Percentiles rank a stretch among this genome's conserved stretches.
phyloP scores from a whole-genome alignment of 1,140 invertebrate genomes.

The Radopholus similis region DNA sequence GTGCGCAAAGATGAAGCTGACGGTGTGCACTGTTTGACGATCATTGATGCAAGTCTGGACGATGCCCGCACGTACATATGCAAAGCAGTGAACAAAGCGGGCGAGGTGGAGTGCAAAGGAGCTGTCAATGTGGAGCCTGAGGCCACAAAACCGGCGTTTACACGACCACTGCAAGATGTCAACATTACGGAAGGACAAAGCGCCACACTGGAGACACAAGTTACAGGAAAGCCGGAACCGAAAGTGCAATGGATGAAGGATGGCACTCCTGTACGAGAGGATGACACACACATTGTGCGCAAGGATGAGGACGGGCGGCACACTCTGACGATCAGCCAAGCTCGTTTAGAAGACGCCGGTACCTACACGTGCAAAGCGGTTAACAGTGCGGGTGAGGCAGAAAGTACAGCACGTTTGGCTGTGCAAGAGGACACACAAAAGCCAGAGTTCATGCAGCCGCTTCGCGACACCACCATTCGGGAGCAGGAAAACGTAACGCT shows the following conservation, averaged over 20 bases:
- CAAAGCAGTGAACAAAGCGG: slow-evolving; percentile 44
- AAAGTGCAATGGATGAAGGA: slow-evolving; percentile 79
- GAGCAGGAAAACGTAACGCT: slow-evolving; percentile 38
- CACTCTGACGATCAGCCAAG: slow-evolving; percentile 72
- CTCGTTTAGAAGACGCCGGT: no score
- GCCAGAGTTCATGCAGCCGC: slow-evolving; percentile 52
- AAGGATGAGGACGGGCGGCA: slow-evolving; percentile 71
- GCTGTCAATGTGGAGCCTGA: slow-evolving; percentile 33
- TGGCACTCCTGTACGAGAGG: slow-evolving; percentile 71
- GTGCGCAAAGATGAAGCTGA: slow-evolving; percentile 20
- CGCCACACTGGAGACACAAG: slow-evolving; percentile 54
- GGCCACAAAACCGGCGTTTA: slow-evolving; percentile 44
- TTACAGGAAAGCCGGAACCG: slow-evolving; percentile 78
- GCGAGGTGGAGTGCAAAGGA: slow-evolving; percentile 31
- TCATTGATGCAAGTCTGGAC: slow-evolving; percentile 54
- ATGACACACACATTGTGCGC: slow-evolving; percentile 63
- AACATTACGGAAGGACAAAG: slow-evolving; percentile 42
- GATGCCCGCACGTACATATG: slow-evolving; percentile 40
- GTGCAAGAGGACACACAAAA: slow-evolving; percentile 61
- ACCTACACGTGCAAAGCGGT: slow-evolving; percentile 37
- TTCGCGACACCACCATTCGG: slow-evolving; percentile 57
- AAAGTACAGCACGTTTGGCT: slow-evolving; percentile 65
- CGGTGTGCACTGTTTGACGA: slow-evolving; percentile 49
- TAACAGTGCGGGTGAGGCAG: slow-evolving; percentile 66
- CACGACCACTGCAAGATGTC: slow-evolving; percentile 58